Conservation (phyloP, 2,888 invertebrate genomes). For the Lamproptera curius region DNA sequence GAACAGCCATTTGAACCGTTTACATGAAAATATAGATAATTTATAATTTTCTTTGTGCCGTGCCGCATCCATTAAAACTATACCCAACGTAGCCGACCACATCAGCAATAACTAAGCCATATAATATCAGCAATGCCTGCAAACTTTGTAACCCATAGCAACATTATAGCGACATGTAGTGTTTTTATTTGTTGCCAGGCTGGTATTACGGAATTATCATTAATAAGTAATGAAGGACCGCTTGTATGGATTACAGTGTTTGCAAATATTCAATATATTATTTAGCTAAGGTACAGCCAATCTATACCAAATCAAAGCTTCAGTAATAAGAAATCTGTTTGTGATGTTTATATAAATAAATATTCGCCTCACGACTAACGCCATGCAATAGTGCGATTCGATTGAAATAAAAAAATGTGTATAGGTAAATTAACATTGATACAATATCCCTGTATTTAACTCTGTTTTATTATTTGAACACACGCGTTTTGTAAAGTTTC, state of each 20-base stretch:
- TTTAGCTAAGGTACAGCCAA: too few relatives aligned
- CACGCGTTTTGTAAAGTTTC: conserved; percentile 54
- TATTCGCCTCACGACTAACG: conserved; percentile 13
- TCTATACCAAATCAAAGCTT: conserved; percentile 76
- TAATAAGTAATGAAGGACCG: too few relatives aligned
- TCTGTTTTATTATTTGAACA: conserved; percentile 74
- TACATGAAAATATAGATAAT: neutral
- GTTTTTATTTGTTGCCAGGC: too few relatives aligned
- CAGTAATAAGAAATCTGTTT: conserved; percentile 43
- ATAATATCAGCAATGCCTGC: too few relatives aligned
- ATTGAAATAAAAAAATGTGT: conserved; percentile 43
- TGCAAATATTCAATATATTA: too few relatives aligned
- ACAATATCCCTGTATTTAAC: conserved; percentile 77
- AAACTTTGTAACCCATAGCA: too few relatives aligned
- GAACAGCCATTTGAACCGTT: conserved; percentile 3
- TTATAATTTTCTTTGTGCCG: conserved; percentile 3
- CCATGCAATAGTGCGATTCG: conserved; percentile 24
- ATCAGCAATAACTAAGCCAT: too few relatives aligned
- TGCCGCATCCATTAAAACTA: conserved; percentile 14
- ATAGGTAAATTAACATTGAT: conserved; percentile 58
- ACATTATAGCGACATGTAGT: too few relatives aligned
- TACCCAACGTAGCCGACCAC: too few relatives aligned
- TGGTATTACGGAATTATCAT: too few relatives aligned
- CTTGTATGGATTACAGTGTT: too few relatives aligned
- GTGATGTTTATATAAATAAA: conserved; percentile 39